Evolutionary conservation across 2,113 vertebrate species (phyloP).

Genomic region (Arizona elegans): DNA sequence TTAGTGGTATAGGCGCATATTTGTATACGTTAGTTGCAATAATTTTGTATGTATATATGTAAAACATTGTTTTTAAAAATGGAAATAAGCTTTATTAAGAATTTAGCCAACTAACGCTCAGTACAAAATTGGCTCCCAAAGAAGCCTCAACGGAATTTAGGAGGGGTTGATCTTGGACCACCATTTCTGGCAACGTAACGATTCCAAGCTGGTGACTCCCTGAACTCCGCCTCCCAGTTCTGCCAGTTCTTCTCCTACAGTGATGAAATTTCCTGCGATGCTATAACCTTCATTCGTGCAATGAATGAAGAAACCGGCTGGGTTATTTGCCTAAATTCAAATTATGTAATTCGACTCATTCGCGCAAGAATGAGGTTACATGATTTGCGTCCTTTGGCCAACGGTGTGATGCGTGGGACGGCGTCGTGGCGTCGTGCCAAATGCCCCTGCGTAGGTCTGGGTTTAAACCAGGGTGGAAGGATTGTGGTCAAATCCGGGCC

Average conservation of each 20-base stretch:
- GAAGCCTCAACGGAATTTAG: too few species aligned
- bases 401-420: background rate
- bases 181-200: too few species aligned
- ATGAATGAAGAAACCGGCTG: background rate
- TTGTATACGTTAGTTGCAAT: too few species aligned
- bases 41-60: too few species aligned
- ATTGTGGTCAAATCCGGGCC: background rate
- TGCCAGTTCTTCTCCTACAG: background rate
- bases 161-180: too few species aligned
- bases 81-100: too few species aligned
- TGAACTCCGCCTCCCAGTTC: background rate
- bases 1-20: too few species aligned
- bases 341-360: background rate
- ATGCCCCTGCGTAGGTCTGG: background rate
- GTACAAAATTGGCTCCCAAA: too few species aligned
- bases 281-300: background rate
- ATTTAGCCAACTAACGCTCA: too few species aligned
- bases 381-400: background rate
- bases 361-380: background rate
- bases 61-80: too few species aligned
- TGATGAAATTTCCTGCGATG: background rate
- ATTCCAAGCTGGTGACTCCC: background rate
- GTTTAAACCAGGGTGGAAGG: background rate
- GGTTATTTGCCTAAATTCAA: background rate
- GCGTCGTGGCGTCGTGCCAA: background rate